These are phyloP conservation scores for Hemibagrus wyckioides DNA, from an alignment of 2,113 vertebrate genomes.

Conservation along the genomic window DNA sequence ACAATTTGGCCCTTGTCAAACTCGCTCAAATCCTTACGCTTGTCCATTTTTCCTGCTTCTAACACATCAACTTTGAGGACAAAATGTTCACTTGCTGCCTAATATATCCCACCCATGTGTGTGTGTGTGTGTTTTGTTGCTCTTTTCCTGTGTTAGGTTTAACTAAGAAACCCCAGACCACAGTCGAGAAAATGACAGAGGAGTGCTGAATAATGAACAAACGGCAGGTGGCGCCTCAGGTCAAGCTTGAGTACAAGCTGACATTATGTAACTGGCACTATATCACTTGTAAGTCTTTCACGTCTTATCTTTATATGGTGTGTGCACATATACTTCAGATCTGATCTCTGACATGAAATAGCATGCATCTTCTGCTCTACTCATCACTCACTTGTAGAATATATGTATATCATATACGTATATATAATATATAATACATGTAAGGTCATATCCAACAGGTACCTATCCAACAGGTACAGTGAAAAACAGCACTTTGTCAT, in stretches of 20 bases:
- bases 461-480: background rate
- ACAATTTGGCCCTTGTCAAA: too few relatives aligned
- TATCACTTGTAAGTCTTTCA: constrained; percentile 31
- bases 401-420: too few relatives aligned
- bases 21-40: too few relatives aligned
- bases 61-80: too few relatives aligned
- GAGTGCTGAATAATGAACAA: constrained; percentile 2
- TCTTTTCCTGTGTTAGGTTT: background rate
- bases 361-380: background rate
- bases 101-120: too few relatives aligned
- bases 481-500: background rate
- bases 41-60: too few relatives aligned
- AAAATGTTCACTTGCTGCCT: too few relatives aligned
- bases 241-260: constrained; percentile 41
- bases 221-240: constrained; percentile 63
- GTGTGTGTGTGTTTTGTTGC: background rate
- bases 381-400: background rate
- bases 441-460: too few relatives aligned
- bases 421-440: too few relatives aligned
- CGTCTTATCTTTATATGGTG: background rate
- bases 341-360: background rate
- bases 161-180: background rate
- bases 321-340: background rate
- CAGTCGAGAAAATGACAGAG: background rate
- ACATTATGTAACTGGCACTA: constrained; percentile 73